Conservation (phyloP, 2,797 vertebrate genomes). For the Lepilemur ruficaudatus region DNA sequence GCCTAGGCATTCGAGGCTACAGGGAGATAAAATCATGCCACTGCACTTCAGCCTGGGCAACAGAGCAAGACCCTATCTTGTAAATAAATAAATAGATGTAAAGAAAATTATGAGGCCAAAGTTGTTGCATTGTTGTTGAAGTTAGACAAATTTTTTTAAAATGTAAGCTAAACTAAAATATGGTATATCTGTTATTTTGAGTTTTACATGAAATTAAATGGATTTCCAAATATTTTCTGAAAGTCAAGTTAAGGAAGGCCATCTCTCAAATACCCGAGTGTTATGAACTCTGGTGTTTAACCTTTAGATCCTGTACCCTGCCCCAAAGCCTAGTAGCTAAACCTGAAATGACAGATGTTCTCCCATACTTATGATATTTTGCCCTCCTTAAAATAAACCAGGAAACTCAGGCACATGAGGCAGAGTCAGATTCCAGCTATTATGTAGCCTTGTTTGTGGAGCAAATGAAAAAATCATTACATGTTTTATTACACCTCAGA, state of each 20-base stretch:
- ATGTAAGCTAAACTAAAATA: neutral
- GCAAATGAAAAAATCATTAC: slow-evolving; percentile 64
- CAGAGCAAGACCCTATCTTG: neutral
- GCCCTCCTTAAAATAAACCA: slow-evolving; percentile 14
- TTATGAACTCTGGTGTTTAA: neutral
- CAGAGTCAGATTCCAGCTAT: neutral
- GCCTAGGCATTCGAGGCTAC: neutral
- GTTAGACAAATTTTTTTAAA: neutral
- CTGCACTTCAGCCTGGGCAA: neutral
- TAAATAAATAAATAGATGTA: neutral
- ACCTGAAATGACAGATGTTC: neutral
- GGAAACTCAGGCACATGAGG: neutral
- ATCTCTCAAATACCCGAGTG: neutral
- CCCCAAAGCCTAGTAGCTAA: neutral
- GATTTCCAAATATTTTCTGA: neutral
- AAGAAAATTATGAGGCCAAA: neutral
- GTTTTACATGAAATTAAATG: neutral
- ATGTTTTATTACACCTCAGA: slow-evolving; percentile 51
- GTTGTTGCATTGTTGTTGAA: neutral
- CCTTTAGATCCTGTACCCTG: neutral
- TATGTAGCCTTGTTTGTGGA: slow-evolving; percentile 18
- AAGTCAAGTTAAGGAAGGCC: neutral
- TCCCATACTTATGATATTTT: neutral
- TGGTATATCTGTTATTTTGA: neutral
- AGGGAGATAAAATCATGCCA: neutral